Evolutionary conservation across 1,140 invertebrate genomes (phyloP).

Genomic region (Zaprionus davidi): DNA sequence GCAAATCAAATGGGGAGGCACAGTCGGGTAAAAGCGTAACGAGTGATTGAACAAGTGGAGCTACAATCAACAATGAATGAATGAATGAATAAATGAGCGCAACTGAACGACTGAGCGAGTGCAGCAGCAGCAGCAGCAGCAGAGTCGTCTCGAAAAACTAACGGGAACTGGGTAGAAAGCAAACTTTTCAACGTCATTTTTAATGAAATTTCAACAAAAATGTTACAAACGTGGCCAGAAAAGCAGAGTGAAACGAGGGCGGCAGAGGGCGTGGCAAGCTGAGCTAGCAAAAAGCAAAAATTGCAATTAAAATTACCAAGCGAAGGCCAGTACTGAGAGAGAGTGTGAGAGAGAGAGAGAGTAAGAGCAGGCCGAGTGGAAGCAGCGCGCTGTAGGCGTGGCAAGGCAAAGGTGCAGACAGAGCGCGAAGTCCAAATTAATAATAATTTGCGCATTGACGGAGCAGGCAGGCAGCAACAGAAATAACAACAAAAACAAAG

Average conservation of each 20-base stretch:
- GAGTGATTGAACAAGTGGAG: slow-evolving; percentile 49
- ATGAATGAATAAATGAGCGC: slow-evolving; percentile 35
- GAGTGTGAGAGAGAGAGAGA: not conserved
- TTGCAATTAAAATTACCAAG: slow-evolving; percentile 77
- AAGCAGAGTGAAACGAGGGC: slow-evolving; percentile 9
- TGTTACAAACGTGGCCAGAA: slow-evolving; percentile 65
- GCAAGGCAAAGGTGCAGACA: slow-evolving; percentile 36
- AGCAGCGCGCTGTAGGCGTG: not conserved
- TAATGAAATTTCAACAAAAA: slow-evolving; percentile 80
- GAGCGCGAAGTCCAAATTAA: slow-evolving; percentile 67
- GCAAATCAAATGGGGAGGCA: slow-evolving; percentile 42
- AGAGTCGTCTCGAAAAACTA: slow-evolving; percentile 22
- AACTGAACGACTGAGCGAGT: slow-evolving; percentile 45
- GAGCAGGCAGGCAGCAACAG: slow-evolving; percentile 33
- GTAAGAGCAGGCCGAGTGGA: not conserved
- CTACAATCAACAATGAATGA: slow-evolving; percentile 49
- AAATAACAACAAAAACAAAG: slow-evolving; percentile 12
- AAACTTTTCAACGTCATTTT: slow-evolving; percentile 75
- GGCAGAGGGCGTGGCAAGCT: not conserved
- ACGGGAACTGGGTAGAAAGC: slow-evolving; percentile 49
- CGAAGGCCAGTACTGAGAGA: slow-evolving; percentile 42
- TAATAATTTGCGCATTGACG: slow-evolving; percentile 77
- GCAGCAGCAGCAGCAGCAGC: slow-evolving; percentile 14
- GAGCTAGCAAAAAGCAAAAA: slow-evolving; percentile 55
- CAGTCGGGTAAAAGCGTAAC: slow-evolving; percentile 16